These are phyloP conservation scores for Drosophila erecta DNA, from an alignment of 1,140 invertebrate genomes.

Conservation along the genomic window DNA sequence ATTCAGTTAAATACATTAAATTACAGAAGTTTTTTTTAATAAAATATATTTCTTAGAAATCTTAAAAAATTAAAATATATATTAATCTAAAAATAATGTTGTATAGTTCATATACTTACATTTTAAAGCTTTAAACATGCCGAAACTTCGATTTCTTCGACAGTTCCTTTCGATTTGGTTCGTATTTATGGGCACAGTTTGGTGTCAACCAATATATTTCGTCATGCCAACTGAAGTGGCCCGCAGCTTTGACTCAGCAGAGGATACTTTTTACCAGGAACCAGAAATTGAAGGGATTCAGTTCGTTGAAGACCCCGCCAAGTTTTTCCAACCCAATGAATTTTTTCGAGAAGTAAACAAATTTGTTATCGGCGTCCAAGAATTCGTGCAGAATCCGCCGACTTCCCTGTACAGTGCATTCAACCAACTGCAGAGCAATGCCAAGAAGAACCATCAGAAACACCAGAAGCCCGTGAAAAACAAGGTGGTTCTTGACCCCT, in stretches of 20 bases:
- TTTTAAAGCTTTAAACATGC: too few relatives aligned
- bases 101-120: too few relatives aligned
- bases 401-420: conserved; percentile 19
- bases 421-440: conserved; percentile 1
- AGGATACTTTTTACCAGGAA: neutral
- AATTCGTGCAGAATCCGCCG: conserved; percentile 28
- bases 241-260: neutral
- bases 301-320: conserved; percentile 16
- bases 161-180: conserved; percentile 4
- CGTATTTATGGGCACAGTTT: neutral
- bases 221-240: neutral
- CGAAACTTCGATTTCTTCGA: neutral
- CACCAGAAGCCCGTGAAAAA: conserved; percentile 14
- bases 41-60: too few relatives aligned
- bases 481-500: conserved; percentile 46
- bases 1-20: too few relatives aligned
- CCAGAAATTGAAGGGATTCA: conserved; percentile 2
- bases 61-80: too few relatives aligned
- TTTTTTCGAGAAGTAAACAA: conserved; percentile 38
- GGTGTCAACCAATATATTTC: conserved; percentile 20
- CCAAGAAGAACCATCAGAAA: conserved; percentile 51
- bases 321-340: neutral
- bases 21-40: too few relatives aligned
- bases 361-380: conserved; percentile 18
- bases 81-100: too few relatives aligned